Evolutionary conservation across 2,113 vertebrate genomes (phyloP), one percentile per base, ranked within the genome.

Genomic region (Paralichthys olivaceus): DNA sequence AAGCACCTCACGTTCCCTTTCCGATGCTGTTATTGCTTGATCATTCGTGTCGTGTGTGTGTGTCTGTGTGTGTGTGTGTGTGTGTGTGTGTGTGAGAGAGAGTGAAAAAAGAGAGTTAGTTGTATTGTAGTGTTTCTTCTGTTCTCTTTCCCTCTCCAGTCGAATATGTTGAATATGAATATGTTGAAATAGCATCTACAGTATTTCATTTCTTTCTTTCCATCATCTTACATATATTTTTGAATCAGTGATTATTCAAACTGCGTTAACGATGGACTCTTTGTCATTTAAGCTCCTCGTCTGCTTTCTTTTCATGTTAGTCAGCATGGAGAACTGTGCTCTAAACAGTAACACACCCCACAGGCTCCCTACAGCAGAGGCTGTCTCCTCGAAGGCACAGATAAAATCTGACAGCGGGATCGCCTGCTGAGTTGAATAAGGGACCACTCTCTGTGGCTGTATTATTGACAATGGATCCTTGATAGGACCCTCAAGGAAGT

Each of bases 401-500:
- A 87, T 81, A 83, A 32, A 61, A 77, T 85, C 80, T 81, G 74
- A 73, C 72, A 79, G 79, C 37, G 20, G 34, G 43, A 62, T 62
- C 26, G 47, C 70, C 69, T 47, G 73, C 69, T 34, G 69, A 58
- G 71, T 13, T 51, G 57, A 71, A 68, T 6, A 1, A 37, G 55
- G 59, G 64, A 28, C 32, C 22, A 0, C 1, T 12, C 60, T 72
- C 26, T 62, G 75, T 60, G 62, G 63, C 75, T 62, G 49, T 22
- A 15, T 7, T 66, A 59, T 79, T 64, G 80, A 80, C 73, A 82
- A 79, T 51, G 75, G 55, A 75, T 66, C 40, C 40, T 37, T 64
- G 71, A 77, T 69, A 62, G 62, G 37, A 22, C 63, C 74, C 71
- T 81, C 13, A 13, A 71, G 77, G 79, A 72, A 4, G 4, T 89